phyloP scores from a whole-genome alignment of 2,888 invertebrate species.

The Andrena chrysosceles region DNA sequence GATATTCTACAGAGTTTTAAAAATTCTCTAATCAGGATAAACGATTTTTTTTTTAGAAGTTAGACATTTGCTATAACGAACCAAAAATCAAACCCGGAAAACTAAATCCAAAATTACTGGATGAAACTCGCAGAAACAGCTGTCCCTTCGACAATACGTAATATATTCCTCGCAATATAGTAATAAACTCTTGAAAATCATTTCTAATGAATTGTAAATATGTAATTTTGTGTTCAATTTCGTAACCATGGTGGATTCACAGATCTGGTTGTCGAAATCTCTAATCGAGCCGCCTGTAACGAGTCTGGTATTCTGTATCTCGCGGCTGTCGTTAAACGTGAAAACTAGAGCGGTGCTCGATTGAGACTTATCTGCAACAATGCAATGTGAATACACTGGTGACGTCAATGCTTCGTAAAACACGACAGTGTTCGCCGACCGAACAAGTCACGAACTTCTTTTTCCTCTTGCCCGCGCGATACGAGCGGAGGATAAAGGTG shows the following conservation, averaged over 20 bases:
- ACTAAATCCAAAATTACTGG: too few relatives aligned
- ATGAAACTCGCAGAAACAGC: too few relatives aligned
- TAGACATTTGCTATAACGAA: too few relatives aligned
- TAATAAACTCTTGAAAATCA: background rate
- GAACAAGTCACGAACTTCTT: slow-evolving; percentile 37
- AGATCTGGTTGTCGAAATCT: slow-evolving; percentile 16
- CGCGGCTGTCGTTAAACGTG: slow-evolving; percentile 29
- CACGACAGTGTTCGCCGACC: slow-evolving; percentile 56
- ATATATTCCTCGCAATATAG: background rate
- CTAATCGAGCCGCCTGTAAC: slow-evolving; percentile 18
- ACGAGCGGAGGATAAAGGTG: slow-evolving; percentile 39
- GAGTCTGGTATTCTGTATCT: slow-evolving; percentile 38
- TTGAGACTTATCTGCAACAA: slow-evolving; percentile 65
- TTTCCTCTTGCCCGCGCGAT: slow-evolving; percentile 29
- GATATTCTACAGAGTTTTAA: too few relatives aligned
- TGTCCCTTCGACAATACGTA: background rate
- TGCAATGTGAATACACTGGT: slow-evolving; percentile 66
- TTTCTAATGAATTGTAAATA: background rate
- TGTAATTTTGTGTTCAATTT: background rate
- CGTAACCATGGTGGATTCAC: background rate
- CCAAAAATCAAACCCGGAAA: too few relatives aligned
- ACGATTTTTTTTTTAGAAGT: too few relatives aligned
- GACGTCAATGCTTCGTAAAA: slow-evolving; percentile 67
- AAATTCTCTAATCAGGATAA: too few relatives aligned
- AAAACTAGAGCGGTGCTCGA: slow-evolving; percentile 61